Conservation (phyloP, 2,797 vertebrate genomes). For the Nyctibius grandis region DNA sequence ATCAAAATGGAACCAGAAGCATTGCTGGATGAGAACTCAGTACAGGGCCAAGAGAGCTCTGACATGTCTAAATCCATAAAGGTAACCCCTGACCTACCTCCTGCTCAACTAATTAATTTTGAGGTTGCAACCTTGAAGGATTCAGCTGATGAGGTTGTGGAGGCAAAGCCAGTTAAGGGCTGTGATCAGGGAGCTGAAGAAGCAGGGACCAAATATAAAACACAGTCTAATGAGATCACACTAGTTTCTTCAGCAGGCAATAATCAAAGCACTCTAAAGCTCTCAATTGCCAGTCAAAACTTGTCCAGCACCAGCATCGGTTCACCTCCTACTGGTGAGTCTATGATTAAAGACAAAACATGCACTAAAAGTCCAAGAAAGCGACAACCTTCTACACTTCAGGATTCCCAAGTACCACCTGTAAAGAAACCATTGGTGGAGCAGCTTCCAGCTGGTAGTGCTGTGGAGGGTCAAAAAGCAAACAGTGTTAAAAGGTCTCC, state of each 20-base stretch:
- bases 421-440: slow-evolving; percentile 87
- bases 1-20: slow-evolving; percentile 88
- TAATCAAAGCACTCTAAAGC: slow-evolving; percentile 78
- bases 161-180: slow-evolving; percentile 77
- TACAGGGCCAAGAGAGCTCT: slow-evolving; percentile 72
- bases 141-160: slow-evolving; percentile 78
- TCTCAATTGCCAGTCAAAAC: slow-evolving; percentile 73
- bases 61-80: slow-evolving; percentile 63
- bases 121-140: slow-evolving; percentile 80
- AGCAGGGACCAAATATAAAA: slow-evolving; percentile 77
- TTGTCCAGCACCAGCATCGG: slow-evolving; percentile 72
- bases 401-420: slow-evolving; percentile 86
- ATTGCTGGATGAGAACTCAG: slow-evolving; percentile 78
- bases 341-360: slow-evolving; percentile 77
- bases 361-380: slow-evolving; percentile 88
- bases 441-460: slow-evolving; percentile 71
- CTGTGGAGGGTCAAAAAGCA: slow-evolving; percentile 68
- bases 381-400: slow-evolving; percentile 79
- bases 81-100: slow-evolving; percentile 52
- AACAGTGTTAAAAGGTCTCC: slow-evolving; percentile 66
- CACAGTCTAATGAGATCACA: slow-evolving; percentile 67
- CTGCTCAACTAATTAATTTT: slow-evolving; percentile 63
- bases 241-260: slow-evolving; percentile 77
- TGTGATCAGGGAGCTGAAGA: slow-evolving; percentile 75
- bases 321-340: slow-evolving; percentile 74